These are phyloP conservation scores for Quiscalus mexicanus DNA, from an alignment of 2,113 vertebrate species.

Conservation along the genomic window DNA sequence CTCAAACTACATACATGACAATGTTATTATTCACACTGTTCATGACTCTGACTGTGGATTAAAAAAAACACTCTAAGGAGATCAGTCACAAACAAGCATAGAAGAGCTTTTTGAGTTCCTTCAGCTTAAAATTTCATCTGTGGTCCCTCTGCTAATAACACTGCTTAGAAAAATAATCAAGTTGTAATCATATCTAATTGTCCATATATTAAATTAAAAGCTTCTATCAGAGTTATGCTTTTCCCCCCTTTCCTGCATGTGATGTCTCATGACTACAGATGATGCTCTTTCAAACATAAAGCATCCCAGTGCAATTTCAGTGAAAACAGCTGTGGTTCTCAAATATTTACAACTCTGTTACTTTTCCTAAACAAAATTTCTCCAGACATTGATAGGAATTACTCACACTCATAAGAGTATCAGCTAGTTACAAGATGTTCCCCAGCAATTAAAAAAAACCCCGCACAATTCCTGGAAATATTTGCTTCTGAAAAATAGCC, in stretches of 20 bases:
- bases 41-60: not conserved
- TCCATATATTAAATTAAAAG: not conserved
- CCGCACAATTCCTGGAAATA: not conserved
- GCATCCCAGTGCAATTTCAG: not conserved
- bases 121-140: not conserved
- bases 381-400: not conserved
- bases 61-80: not conserved
- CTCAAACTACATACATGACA: not conserved
- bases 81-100: not conserved
- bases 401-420: not conserved
- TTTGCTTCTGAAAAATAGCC: not conserved
- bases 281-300: not conserved
- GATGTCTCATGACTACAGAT: not conserved
- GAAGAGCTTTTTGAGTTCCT: not conserved
- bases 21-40: not conserved
- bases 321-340: constrained; percentile 28
- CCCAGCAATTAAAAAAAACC: not conserved
- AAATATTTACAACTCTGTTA: constrained; percentile 28
- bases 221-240: not conserved
- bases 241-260: not conserved
- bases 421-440: not conserved
- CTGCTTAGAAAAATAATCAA: not conserved
- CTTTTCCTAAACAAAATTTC: constrained; percentile 24
- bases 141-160: not conserved
- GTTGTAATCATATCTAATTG: not conserved